phyloP scores from a whole-genome alignment of 1,140 invertebrate species.

The Mercenaria mercenaria region DNA sequence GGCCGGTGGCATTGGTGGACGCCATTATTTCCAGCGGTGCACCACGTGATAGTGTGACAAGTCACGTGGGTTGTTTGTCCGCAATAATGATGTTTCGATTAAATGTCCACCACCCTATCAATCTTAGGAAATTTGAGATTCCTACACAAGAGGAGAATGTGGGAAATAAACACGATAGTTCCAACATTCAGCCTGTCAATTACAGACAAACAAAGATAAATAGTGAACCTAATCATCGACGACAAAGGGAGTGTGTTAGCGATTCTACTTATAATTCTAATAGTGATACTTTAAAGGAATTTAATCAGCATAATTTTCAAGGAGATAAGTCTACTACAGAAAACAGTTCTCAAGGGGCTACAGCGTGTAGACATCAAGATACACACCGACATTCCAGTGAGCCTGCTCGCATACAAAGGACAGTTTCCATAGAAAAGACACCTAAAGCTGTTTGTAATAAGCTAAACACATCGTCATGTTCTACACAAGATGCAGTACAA shows the following conservation, averaged over 20 bases:
- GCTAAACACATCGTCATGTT: too few relatives aligned
- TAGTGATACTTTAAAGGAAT: background rate
- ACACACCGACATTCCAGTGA: too few relatives aligned
- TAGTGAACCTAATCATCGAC: background rate
- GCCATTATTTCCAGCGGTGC: background rate
- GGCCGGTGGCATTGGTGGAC: background rate
- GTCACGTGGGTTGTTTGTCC: slow-evolving; percentile 51
- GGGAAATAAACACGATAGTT: background rate
- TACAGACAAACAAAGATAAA: background rate
- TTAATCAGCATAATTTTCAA: background rate
- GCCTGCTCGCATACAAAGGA: too few relatives aligned
- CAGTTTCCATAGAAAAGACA: too few relatives aligned
- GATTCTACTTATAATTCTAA: background rate
- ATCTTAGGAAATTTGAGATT: slow-evolving; percentile 60
- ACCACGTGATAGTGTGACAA: background rate
- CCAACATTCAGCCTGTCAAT: background rate
- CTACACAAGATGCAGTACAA: too few relatives aligned
- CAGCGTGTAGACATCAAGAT: too few relatives aligned
- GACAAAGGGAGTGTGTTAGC: background rate
- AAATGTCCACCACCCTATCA: slow-evolving; percentile 52
- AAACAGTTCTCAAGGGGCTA: background rate
- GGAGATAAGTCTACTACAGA: background rate
- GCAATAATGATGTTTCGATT: slow-evolving; percentile 61
- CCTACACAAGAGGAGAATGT: background rate
- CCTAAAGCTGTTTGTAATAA: too few relatives aligned